Conservation (phyloP, 2,888 invertebrate species). For the Kuschelorhynchus macadamiae region DNA sequence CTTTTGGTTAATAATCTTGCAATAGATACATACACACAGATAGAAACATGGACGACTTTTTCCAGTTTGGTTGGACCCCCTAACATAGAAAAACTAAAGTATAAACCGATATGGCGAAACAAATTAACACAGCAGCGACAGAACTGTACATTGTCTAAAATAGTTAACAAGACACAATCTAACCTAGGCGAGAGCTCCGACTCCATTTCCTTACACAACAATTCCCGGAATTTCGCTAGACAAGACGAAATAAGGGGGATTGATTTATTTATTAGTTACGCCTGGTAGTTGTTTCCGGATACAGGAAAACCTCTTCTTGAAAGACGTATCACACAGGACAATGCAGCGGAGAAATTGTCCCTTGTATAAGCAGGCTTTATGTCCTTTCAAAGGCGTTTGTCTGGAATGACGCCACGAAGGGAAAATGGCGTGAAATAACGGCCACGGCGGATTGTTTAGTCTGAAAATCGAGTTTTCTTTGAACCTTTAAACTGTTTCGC, state of each 20-base stretch:
- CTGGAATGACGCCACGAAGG: conserved; percentile 43
- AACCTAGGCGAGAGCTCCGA: conserved; percentile 20
- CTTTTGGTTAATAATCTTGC: too few relatives aligned
- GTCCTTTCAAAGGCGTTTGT: conserved; percentile 45
- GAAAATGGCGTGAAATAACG: conserved; percentile 44
- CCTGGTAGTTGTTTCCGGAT: conserved; percentile 47
- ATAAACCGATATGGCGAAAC: not conserved
- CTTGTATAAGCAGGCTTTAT: conserved; percentile 44
- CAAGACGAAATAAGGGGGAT: conserved; percentile 45
- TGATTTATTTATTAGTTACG: conserved; percentile 51
- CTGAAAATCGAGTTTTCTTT: conserved; percentile 31
- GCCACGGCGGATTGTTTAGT: conserved; percentile 31
- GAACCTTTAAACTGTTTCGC: too few relatives aligned
- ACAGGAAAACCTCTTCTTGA: conserved; percentile 49
- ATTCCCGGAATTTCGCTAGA: conserved; percentile 34
- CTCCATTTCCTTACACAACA: conserved; percentile 44
- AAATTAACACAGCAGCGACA: conserved; percentile 18
- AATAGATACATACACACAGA: too few relatives aligned
- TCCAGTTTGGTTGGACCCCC: too few relatives aligned
- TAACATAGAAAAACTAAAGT: too few relatives aligned
- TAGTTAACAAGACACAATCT: conserved; percentile 40
- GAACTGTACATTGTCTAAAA: conserved; percentile 36
- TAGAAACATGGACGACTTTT: too few relatives aligned
- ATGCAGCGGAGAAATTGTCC: conserved; percentile 46
- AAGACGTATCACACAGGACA: conserved; percentile 49